Evolutionary conservation across 1,140 invertebrate species (phyloP).

Genomic region (Danaus melanippus): DNA sequence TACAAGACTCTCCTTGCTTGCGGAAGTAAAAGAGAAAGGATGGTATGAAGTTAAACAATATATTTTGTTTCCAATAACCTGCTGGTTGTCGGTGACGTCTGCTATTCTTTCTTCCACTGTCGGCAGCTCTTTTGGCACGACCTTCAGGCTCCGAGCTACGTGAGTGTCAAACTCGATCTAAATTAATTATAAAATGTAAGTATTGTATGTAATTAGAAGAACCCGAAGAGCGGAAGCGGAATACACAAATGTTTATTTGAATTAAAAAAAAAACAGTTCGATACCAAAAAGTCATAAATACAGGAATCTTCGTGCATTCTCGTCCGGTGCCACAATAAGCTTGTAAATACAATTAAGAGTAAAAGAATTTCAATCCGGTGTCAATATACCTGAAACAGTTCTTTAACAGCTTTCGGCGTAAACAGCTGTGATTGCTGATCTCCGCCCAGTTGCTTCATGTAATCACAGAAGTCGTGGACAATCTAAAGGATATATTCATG

Average conservation of each 20-base stretch:
- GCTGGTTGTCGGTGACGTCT: conserved; percentile 34
- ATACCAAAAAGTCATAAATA: too few species aligned
- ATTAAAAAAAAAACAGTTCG: too few species aligned
- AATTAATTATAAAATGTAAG: conserved; percentile 14
- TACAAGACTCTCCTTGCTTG: too few species aligned
- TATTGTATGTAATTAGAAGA: too few species aligned
- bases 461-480: conserved; percentile 62
- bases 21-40: too few species aligned
- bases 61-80: conserved; percentile 28
- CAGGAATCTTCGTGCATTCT: too few species aligned
- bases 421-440: conserved; percentile 67
- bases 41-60: too few species aligned
- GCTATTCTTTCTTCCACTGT: conserved; percentile 56
- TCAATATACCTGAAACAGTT: conserved; percentile 59
- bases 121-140: conserved; percentile 55
- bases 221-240: too few species aligned
- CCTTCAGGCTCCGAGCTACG: conserved; percentile 51
- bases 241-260: too few species aligned
- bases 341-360: neutral
- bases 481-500: conserved; percentile 42
- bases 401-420: conserved; percentile 63
- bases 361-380: conserved; percentile 1
- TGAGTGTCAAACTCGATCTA: conserved; percentile 69
- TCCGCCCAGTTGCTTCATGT: conserved; percentile 67
- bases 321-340: too few species aligned